Conservation (phyloP, 2,797 vertebrate species). For the Pangasius mekongensis region DNA sequence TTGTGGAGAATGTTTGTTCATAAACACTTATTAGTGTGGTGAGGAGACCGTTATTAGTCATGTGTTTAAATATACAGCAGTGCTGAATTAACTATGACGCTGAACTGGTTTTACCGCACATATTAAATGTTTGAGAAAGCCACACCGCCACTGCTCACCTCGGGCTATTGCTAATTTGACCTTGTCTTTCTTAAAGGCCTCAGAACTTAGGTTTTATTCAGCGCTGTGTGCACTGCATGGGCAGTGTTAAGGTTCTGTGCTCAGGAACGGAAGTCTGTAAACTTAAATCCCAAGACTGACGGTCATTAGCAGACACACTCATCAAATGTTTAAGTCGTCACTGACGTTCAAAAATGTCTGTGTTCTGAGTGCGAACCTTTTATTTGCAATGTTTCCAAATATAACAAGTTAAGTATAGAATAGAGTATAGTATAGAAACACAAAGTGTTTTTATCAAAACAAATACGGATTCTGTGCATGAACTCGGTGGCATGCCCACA, state of each 20-base stretch:
- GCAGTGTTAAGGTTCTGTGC: background rate
- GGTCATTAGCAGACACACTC: background rate
- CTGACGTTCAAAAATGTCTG: background rate
- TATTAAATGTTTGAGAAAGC: background rate
- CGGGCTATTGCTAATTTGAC: background rate
- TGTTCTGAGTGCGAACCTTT: background rate
- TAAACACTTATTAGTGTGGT: constrained; percentile 3
- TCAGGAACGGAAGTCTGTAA: background rate
- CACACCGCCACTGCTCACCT: background rate
- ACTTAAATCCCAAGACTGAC: background rate
- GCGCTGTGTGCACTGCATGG: background rate
- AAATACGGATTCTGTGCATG: background rate
- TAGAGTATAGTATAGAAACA: background rate
- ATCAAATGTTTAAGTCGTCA: too few species aligned
- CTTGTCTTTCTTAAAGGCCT: background rate
- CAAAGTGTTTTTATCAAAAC: background rate
- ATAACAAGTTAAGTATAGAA: background rate
- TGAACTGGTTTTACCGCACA: constrained; percentile 8
- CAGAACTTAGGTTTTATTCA: background rate
- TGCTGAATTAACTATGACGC: background rate
- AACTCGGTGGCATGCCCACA: background rate
- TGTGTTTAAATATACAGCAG: background rate
- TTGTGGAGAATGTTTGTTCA: background rate
- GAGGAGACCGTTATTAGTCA: background rate
- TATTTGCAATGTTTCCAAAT: background rate